Base-by-base conservation (phyloP, 1,140 invertebrate genomes). In the Lepidurus couesii region DNA sequence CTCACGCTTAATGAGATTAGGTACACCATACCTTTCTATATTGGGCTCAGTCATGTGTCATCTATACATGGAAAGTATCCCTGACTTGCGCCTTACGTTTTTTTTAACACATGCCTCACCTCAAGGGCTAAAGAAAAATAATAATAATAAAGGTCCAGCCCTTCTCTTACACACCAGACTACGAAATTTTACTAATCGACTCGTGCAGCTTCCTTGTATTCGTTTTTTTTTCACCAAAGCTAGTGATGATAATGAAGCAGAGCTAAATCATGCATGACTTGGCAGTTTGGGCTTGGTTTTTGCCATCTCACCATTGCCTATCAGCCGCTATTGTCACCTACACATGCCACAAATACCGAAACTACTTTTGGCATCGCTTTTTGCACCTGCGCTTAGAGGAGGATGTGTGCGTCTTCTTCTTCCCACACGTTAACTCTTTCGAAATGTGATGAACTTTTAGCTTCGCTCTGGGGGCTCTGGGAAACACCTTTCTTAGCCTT, bases 1-100 rank as follows among this genome's bases (percentile, higher is more conserved):
- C 53, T 65, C 53, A 65, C 53, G 13, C 53, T 65, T 65, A 65
- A 65, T 65, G 53, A 65, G 53, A 65, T 65, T 65, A 65, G 53
- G 16, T 65, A 5, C 53, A 65, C 53, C 53, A 7, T 65, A n/a
- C 53, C 16, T 65, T 21, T 34, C 34, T 34, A 34, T 34, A 34
- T 34, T 34, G 34, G 34, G 21, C 53, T n/a, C 53, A 65, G 16
- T 21, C 53, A 7, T 65, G 53, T 21, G 53, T 21, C 16, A 13
- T 21, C 53, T 9, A 65, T 16, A 6, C 16, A 65, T 21, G 21
- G 7, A 21, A 13, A 13, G 16, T 13, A 65, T 21, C 6, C 13
- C 9, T 13, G 53, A 7, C 13, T 65, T 21, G 21, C 53, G 53
- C 16, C 21, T 65, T 11, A 16, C n/a, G 21, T 65, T 13, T 65